Evolutionary conservation across 2,888 invertebrate genomes (phyloP).

Genomic region (Vesta saturnalis): DNA sequence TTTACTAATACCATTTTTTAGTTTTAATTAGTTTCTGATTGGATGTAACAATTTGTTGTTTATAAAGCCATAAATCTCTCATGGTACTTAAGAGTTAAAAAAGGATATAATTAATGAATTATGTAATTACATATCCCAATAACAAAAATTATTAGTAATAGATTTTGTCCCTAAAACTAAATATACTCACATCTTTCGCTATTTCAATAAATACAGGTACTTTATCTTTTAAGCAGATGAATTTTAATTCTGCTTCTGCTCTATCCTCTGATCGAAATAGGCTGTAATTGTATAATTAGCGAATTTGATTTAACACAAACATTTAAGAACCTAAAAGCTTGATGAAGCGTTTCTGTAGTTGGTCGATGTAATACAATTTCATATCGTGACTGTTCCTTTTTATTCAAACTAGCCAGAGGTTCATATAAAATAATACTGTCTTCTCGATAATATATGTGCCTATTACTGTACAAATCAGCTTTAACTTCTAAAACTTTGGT

Average conservation of each 20-base stretch:
- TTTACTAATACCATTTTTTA: too few species aligned
- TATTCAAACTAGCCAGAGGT: conserved; percentile 66
- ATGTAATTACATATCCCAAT: background rate
- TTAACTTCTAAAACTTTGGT: conserved; percentile 80
- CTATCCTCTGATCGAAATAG: conserved; percentile 75
- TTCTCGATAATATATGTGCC: conserved; percentile 79
- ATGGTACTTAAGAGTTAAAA: too few species aligned
- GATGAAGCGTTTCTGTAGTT: conserved; percentile 74
- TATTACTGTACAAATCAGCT: conserved; percentile 75
- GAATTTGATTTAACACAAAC: background rate
- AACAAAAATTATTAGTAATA: background rate
- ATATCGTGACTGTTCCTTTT: conserved; percentile 66
- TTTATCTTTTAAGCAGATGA: conserved; percentile 75
- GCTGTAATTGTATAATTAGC: conserved; percentile 66
- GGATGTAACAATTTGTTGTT: too few species aligned
- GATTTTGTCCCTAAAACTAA: too few species aligned
- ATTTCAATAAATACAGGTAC: conserved; percentile 78
- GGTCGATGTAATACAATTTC: conserved; percentile 83
- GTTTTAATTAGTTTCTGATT: too few species aligned
- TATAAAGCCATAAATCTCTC: too few species aligned
- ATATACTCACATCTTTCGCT: conserved; percentile 72
- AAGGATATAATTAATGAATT: background rate
- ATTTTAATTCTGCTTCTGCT: conserved; percentile 74
- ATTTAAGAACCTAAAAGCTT: conserved; percentile 69
- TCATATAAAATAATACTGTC: conserved; percentile 84